Evolutionary conservation across 2,797 vertebrate species (phyloP).

Genomic region (Channallabes apus): DNA sequence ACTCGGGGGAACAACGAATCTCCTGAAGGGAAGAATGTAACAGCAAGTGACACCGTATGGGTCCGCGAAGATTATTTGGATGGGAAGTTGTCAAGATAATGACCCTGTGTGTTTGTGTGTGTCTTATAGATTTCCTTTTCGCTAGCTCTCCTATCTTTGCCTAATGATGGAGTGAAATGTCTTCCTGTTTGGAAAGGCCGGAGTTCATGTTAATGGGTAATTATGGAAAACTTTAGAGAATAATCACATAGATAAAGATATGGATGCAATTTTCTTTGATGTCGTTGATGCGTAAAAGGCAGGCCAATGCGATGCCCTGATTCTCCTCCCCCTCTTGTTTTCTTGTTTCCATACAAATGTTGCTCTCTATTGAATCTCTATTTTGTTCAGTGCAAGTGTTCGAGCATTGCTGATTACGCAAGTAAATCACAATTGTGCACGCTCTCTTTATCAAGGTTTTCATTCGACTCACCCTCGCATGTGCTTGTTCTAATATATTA

Average conservation of each 20-base stretch:
- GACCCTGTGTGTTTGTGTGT: slow-evolving; percentile 26
- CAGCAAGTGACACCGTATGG: slow-evolving; percentile 44
- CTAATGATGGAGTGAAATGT: slow-evolving; percentile 22
- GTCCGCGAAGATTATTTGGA: slow-evolving; percentile 61
- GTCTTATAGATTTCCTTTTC: slow-evolving; percentile 49
- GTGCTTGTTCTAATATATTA: neutral
- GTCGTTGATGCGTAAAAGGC: neutral
- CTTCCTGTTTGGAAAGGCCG: slow-evolving; percentile 42
- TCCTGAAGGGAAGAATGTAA: slow-evolving; percentile 58
- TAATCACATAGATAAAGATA: slow-evolving; percentile 61
- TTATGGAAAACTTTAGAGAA: slow-evolving; percentile 67
- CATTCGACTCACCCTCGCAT: neutral
- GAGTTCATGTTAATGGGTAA: slow-evolving; percentile 67
- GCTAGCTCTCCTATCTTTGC: slow-evolving; percentile 60
- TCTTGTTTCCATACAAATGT: neutral
- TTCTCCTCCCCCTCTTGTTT: neutral
- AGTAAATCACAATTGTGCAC: neutral
- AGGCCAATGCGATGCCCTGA: neutral
- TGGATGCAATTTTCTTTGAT: slow-evolving; percentile 52
- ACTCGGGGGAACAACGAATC: slow-evolving; percentile 64
- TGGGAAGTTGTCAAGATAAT: slow-evolving; percentile 55
- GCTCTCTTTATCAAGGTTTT: neutral
- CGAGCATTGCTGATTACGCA: neutral
- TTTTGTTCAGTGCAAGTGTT: neutral
- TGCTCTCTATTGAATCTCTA: neutral